Evolutionary conservation across 1,140 invertebrate genomes (phyloP).

Genomic region (Elymnias hypermnestra): DNA sequence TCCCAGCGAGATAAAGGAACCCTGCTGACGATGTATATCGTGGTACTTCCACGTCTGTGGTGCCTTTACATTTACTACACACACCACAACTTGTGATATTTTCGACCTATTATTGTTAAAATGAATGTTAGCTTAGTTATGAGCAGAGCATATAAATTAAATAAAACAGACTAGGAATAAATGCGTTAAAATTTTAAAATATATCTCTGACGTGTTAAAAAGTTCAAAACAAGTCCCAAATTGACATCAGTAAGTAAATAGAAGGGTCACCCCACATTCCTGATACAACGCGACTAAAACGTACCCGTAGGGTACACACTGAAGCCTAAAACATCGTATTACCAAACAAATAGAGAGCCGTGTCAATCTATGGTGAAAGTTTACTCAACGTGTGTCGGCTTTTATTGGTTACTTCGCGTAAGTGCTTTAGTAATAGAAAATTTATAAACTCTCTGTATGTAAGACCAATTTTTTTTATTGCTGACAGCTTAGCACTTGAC

Average conservation of each 20-base stretch:
- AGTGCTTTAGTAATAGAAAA: constrained; percentile 17
- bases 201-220: constrained; percentile 11
- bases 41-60: too few species aligned
- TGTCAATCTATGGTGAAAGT: constrained; percentile 25
- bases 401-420: constrained; percentile 20
- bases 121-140: too few species aligned
- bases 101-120: not conserved
- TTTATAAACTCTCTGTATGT: constrained; percentile 15
- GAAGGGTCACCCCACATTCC: constrained; percentile 9
- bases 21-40: too few species aligned
- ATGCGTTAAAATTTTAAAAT: too few species aligned
- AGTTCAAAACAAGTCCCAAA: constrained; percentile 21
- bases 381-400: constrained; percentile 16
- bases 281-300: constrained; percentile 10
- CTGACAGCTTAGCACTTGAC: too few species aligned
- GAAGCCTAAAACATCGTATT: constrained; percentile 22
- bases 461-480: too few species aligned
- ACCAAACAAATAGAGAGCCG: constrained; percentile 23
- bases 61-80: too few species aligned
- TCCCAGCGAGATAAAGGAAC: too few species aligned
- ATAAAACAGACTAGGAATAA: constrained; percentile 14
- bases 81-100: too few species aligned
- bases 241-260: constrained; percentile 21
- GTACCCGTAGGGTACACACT: constrained; percentile 11
- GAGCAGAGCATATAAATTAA: not conserved